Percentiles rank a stretch among this genome's conserved stretches.
Conservation (phyloP, 2,888 invertebrate genomes). For the Phaedon cochleariae region DNA sequence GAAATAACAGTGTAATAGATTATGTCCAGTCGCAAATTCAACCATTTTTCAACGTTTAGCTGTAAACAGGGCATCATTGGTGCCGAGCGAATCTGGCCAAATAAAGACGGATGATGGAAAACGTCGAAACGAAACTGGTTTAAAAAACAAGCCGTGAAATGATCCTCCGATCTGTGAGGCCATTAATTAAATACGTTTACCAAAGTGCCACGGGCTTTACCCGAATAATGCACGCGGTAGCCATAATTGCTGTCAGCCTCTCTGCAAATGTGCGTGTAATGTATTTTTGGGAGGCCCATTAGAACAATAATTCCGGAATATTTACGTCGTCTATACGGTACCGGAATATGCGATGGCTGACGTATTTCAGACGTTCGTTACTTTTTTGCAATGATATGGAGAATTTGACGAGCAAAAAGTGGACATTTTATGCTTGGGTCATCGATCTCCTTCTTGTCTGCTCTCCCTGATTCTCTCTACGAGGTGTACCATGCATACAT, state of each 20-base stretch:
- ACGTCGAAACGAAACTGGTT: constrained; percentile 49
- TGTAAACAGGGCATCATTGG: not conserved
- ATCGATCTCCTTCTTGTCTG: not conserved
- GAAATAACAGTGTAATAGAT: too few species aligned
- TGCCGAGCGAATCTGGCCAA: constrained; percentile 7
- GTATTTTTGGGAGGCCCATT: constrained; percentile 58
- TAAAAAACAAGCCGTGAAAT: constrained; percentile 56
- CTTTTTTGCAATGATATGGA: constrained; percentile 9
- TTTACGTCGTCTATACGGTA: constrained; percentile 49
- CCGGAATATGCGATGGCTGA: constrained; percentile 50
- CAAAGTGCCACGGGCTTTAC: constrained; percentile 43
- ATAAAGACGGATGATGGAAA: constrained; percentile 42
- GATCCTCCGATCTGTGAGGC: constrained; percentile 54
- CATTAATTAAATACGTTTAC: constrained; percentile 57
- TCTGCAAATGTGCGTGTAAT: constrained; percentile 58
- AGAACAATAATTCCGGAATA: constrained; percentile 55
- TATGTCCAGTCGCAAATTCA: not conserved
- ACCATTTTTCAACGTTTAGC: constrained; percentile 1
- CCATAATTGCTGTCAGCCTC: constrained; percentile 56
- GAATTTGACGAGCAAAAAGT: not conserved
- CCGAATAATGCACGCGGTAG: constrained; percentile 56
- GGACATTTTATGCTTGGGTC: not conserved
- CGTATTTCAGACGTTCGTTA: constrained; percentile 40
- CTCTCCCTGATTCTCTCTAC: not conserved
- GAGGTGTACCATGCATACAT: not conserved